These are phyloP conservation scores for Parelbella ahira DNA, from an alignment of 2,888 invertebrate genomes.

Conservation along the genomic window DNA sequence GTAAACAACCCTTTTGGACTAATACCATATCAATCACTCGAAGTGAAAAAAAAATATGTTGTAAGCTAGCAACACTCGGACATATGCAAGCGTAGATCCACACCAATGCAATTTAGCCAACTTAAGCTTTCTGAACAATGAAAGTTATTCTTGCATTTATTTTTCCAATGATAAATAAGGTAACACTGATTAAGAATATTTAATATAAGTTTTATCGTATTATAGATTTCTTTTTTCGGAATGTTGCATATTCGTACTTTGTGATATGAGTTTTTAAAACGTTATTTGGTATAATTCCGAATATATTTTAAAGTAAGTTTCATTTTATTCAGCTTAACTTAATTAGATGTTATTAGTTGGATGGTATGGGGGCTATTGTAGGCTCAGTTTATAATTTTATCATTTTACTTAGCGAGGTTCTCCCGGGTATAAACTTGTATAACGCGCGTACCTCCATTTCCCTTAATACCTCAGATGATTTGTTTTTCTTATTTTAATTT, in stretches of 20 bases:
- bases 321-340: constrained; percentile 49
- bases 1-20: constrained; percentile 26
- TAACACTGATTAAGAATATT: constrained; percentile 50
- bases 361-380: constrained; percentile 20
- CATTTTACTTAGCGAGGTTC: constrained; percentile 32
- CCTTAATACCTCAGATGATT: constrained; percentile 73
- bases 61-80: constrained; percentile 12
- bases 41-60: constrained; percentile 39
- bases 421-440: constrained; percentile 35
- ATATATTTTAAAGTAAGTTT: constrained; percentile 52
- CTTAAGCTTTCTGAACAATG: constrained; percentile 26
- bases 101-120: constrained; percentile 36
- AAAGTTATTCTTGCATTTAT: constrained; percentile 61
- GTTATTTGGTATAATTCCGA: constrained; percentile 57
- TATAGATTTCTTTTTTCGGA: constrained; percentile 52
- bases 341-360: constrained; percentile 32
- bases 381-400: constrained; percentile 20
- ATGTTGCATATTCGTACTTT: constrained; percentile 68
- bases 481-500: constrained; percentile 71
- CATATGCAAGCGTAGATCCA: constrained; percentile 28
- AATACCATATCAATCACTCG: constrained; percentile 49
- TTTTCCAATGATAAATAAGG: constrained; percentile 53
- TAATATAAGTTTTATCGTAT: constrained; percentile 43
- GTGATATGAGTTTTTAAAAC: constrained; percentile 68
- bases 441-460: constrained; percentile 64